Base-by-base conservation (phyloP, 1,140 invertebrate species). In the Drosophila tsacasi region DNA sequence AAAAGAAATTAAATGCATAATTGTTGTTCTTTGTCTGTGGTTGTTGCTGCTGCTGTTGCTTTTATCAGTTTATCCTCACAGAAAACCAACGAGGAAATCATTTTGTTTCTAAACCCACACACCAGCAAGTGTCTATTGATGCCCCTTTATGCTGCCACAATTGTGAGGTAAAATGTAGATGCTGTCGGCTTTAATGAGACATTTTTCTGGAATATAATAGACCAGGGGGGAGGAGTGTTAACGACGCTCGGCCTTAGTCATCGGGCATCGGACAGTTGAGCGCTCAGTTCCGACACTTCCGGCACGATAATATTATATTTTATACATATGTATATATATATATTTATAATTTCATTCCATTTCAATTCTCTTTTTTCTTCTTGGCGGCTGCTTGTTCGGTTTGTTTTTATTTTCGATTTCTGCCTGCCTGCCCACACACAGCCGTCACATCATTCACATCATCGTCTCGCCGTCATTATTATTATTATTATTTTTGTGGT, bases 221-320 rank as follows among this genome's bases (percentile, higher is more conserved):
- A 64, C n/a, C n/a, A n/a, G n/a, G 10, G 17, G 4, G 17, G 15
- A 15, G 44, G 9, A 44, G 35, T 42, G 52, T 5, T 32, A 50
- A 47, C 58, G 25, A 68, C 35, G 19, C 15, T 17, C 15, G 68
- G 69, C 44, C 69, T 73, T 60, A 73, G 67, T 73, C 71, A 73
- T 73, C 52, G 21, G 39, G 21, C 65, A 58, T 21, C 47, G 71
- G 68, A 37, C 67, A 59, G 54, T 57, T 39, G 21, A 57, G 35
- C 39, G 54, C 21, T 57, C 54, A 57, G 54, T 73, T 73, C 71
- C 71, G 71, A 60, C 71, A 73, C 71, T 60, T 61, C 71, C 67
- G 68, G 55, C 71, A 73, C 46, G 71, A 73, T 73, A 73, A 61
- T 73, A 73, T 59, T 50, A 49, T 73, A 46, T 61, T 52, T 32